phyloP scores from a whole-genome alignment of 2,888 invertebrate species.

The Netelia melanura region DNA sequence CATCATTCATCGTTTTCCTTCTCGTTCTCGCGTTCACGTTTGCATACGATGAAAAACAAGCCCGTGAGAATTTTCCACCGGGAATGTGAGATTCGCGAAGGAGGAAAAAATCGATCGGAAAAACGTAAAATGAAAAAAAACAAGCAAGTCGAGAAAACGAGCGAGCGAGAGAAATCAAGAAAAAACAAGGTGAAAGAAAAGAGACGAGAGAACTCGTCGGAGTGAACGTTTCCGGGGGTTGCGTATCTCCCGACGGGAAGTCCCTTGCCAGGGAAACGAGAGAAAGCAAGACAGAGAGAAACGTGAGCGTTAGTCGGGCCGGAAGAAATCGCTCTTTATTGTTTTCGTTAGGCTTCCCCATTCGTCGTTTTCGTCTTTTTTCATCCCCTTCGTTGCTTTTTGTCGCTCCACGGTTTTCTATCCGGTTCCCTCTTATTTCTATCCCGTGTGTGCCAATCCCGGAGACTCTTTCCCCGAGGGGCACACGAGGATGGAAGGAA shows the following conservation, averaged over 20 bases:
- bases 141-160: background rate
- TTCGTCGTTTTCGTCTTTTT: slow-evolving; percentile 55
- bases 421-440: slow-evolving; percentile 47
- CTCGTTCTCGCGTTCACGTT: background rate
- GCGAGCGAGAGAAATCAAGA: slow-evolving; percentile 7
- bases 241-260: slow-evolving; percentile 44
- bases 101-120: slow-evolving; percentile 19
- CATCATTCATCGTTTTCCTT: slow-evolving; percentile 10
- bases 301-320: slow-evolving; percentile 69
- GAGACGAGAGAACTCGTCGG: slow-evolving; percentile 33
- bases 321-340: slow-evolving; percentile 82
- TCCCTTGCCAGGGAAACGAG: slow-evolving; percentile 18
- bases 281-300: slow-evolving; percentile 7
- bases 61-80: slow-evolving; percentile 35
- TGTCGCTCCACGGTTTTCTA: slow-evolving; percentile 47
- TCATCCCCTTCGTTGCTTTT: slow-evolving; percentile 61
- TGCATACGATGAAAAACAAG: slow-evolving; percentile 13
- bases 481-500: slow-evolving; percentile 15
- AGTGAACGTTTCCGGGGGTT: slow-evolving; percentile 51
- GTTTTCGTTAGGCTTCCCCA: slow-evolving; percentile 80
- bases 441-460: slow-evolving; percentile 30
- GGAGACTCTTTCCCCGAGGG: slow-evolving; percentile 43
- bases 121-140: background rate
- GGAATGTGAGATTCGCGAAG: slow-evolving; percentile 15
- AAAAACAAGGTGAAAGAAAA: slow-evolving; percentile 16